Base-by-base conservation (phyloP, 2,113 vertebrate genomes). In the Peucedramus taeniatus region DNA sequence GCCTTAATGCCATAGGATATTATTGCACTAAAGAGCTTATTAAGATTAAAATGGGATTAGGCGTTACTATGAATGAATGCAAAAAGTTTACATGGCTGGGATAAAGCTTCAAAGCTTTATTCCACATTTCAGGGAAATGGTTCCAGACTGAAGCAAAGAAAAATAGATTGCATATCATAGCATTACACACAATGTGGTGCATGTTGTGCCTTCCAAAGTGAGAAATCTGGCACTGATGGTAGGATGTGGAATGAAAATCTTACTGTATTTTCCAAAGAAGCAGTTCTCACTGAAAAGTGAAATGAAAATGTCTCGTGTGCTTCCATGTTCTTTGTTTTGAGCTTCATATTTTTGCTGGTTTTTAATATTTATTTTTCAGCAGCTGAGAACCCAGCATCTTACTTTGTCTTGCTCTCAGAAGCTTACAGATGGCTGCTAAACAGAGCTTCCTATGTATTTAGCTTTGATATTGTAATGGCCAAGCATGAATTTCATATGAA, bases 31-130 rank as follows among this genome's bases (percentile, higher is more conserved):
- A 96, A 93, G 78, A 89, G 81, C 54, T 94, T 96, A 91, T 76
- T 95, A 91, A 93, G 89, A 96, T 96, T 96, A 94, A 91, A 94
- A 89, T 87, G 65, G 91, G 93, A 97, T 94, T 96, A 91, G 49
- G 50, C 57, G 65, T 91, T 94, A 69, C 57, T 44, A 31, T 70
- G 81, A 90, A 91, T 85, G n/a, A 76, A 88, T 87, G 70, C 30
- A 82, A 92, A 91, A 71, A 68, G 51, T 65, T 91, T 89, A 85
- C 57, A 33, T 18, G 31, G 22, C 40, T 89, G 31, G 40, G 57
- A 91, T 91, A 89, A 93, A 93, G 20, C 51, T 87, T 39, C 16
- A 65, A 76, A 87, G 50, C 81, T 91, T 89, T 91, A 89, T 89
- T 94, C 28, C 4, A 10, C 30, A 33, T 85, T 94, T 89, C 35